phyloP scores from a whole-genome alignment of 2,797 vertebrate species.

The Gouania willdenowi region DNA sequence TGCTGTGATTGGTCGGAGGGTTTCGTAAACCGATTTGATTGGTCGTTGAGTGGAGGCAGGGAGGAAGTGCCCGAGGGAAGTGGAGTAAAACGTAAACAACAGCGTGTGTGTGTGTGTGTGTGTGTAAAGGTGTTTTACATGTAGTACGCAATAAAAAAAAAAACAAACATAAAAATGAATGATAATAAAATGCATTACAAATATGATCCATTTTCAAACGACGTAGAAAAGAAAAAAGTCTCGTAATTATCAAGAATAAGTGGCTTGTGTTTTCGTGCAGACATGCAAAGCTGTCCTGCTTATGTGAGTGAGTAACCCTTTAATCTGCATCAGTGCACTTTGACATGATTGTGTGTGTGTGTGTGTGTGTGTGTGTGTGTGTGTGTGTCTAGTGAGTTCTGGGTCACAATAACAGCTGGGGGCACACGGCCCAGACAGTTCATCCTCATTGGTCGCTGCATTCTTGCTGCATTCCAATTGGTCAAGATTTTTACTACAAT shows the following conservation, averaged over 20 bases:
- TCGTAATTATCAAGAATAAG: not conserved
- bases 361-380: constrained; percentile 9
- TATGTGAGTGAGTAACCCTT: not conserved
- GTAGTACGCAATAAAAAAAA: too few species aligned
- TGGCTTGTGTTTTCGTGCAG: constrained; percentile 27
- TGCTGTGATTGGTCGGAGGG: constrained; percentile 33
- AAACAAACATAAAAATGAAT: not conserved
- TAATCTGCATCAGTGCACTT: constrained; percentile 31
- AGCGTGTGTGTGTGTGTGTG: constrained; percentile 31
- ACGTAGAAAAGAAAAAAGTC: too few species aligned
- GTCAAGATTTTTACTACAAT: constrained; percentile 44
- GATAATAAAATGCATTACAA: not conserved
- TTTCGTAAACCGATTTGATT: constrained; percentile 37
- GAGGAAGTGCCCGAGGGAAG: constrained; percentile 39
- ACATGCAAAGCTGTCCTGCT: constrained; percentile 21
- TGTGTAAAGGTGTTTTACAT: not conserved
- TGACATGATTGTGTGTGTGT: constrained; percentile 7
- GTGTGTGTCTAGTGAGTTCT: constrained; percentile 51
- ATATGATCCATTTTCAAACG: too few species aligned
- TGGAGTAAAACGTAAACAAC: constrained; percentile 51
- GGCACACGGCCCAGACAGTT: constrained; percentile 46
- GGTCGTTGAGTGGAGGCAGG: constrained; percentile 19
- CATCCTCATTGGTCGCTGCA: constrained; percentile 45
- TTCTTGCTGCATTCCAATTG: constrained; percentile 18
- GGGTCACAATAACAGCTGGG: constrained; percentile 73